Conservation (phyloP, 2,113 vertebrate species). For the Microtus oregoni region DNA sequence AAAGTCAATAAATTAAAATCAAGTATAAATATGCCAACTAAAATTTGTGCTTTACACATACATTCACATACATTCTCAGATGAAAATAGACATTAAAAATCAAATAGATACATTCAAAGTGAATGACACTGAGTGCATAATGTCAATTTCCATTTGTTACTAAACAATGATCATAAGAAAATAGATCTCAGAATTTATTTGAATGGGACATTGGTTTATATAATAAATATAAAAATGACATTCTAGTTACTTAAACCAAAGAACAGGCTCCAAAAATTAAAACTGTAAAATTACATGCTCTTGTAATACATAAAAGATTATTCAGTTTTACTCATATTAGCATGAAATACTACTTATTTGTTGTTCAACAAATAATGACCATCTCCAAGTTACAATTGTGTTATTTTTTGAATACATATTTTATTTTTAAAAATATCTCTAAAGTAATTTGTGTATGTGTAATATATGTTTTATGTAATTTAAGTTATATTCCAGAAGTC, state of each 20-base stretch:
- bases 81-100: too few species aligned
- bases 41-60: neutral
- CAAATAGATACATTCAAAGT: neutral
- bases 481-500: neutral
- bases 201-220: neutral
- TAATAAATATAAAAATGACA: neutral
- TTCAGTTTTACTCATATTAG: neutral
- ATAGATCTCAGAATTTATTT: neutral
- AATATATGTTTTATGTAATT: neutral
- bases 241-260: neutral
- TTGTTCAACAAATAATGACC: neutral
- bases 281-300: neutral
- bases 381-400: neutral
- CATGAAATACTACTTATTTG: neutral
- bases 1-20: neutral
- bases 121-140: neutral
- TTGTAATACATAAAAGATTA: neutral
- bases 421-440: neutral
- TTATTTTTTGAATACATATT: neutral
- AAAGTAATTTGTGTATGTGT: neutral
- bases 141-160: neutral
- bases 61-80: neutral
- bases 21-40: neutral
- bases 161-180: neutral
- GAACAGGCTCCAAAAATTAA: neutral